phyloP scores from a whole-genome alignment of 2,113 vertebrate species.

The Malurus cyaneus region DNA sequence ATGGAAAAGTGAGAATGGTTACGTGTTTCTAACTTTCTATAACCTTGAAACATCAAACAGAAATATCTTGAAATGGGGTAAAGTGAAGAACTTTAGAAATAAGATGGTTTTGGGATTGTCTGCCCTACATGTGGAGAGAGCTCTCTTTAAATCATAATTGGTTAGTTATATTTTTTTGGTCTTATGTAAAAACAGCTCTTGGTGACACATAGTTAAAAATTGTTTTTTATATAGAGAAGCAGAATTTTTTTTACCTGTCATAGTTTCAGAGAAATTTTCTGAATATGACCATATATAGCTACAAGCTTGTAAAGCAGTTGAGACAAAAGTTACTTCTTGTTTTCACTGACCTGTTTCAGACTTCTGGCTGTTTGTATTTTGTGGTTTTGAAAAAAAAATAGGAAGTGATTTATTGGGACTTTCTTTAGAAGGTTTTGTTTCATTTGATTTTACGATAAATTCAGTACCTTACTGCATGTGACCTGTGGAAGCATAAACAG shows the following conservation, averaged over 20 bases:
- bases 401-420: not conserved
- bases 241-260: not conserved
- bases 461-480: not conserved
- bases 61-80: not conserved
- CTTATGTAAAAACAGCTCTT: not conserved
- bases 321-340: not conserved
- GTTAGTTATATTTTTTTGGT: not conserved
- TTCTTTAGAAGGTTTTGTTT: not conserved
- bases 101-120: not conserved
- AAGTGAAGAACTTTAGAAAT: not conserved
- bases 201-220: not conserved
- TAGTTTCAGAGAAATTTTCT: not conserved
- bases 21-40: not conserved
- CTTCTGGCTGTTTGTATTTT: not conserved
- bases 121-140: not conserved
- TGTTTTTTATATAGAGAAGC: not conserved
- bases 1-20: not conserved
- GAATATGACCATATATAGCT: not conserved
- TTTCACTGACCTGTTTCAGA: not conserved
- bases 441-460: not conserved
- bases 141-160: not conserved
- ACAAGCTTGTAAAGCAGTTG: not conserved
- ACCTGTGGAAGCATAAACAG: not conserved
- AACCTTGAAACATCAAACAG: not conserved
- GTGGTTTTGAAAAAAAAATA: not conserved